Conservation (phyloP, 92 coral and sea anemone genomes). For the Muricea muricata region DNA sequence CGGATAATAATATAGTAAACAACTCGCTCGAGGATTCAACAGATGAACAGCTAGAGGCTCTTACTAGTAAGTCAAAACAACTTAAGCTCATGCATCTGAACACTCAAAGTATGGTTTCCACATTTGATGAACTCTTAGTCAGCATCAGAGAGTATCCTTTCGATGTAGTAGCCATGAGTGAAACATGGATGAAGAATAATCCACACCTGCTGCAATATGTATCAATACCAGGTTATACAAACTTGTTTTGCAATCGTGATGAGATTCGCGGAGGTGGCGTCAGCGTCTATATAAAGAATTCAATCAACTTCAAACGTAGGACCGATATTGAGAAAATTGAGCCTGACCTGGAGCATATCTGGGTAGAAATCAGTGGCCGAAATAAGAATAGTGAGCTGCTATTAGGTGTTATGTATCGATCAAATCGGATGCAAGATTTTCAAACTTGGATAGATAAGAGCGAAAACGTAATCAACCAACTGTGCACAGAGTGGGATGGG, state of each 20-base stretch:
- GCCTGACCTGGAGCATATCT: slow-evolving; percentile 33
- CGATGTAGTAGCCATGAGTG: too few relatives aligned
- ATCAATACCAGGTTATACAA: slow-evolving; percentile 5
- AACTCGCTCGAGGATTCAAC: neutral
- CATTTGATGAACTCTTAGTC: too few relatives aligned
- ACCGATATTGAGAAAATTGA: slow-evolving; percentile 41
- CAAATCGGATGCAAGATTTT: slow-evolving; percentile 11
- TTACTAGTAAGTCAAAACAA: too few relatives aligned
- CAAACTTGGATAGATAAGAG: slow-evolving; percentile 29
- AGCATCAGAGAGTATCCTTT: too few relatives aligned
- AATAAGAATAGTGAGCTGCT: slow-evolving; percentile 26
- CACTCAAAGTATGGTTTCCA: too few relatives aligned
- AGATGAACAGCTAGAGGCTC: slow-evolving; percentile 25
- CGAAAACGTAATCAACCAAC: slow-evolving; percentile 20
- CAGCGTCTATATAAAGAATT: slow-evolving; percentile 4
- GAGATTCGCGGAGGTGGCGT: slow-evolving; percentile 26
- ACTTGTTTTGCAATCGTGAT: slow-evolving; percentile 1
- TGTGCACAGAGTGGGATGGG: slow-evolving; percentile 31
- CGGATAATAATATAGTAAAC: too few relatives aligned
- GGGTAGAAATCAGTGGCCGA: slow-evolving; percentile 26
- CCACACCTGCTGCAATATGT: neutral
- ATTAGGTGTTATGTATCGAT: slow-evolving; percentile 32
- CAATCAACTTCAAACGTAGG: slow-evolving; percentile 20
- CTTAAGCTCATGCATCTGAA: too few relatives aligned
- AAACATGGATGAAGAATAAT: neutral